Base-by-base conservation (phyloP, 2,888 invertebrate genomes). In the Luperina nickerlii region DNA sequence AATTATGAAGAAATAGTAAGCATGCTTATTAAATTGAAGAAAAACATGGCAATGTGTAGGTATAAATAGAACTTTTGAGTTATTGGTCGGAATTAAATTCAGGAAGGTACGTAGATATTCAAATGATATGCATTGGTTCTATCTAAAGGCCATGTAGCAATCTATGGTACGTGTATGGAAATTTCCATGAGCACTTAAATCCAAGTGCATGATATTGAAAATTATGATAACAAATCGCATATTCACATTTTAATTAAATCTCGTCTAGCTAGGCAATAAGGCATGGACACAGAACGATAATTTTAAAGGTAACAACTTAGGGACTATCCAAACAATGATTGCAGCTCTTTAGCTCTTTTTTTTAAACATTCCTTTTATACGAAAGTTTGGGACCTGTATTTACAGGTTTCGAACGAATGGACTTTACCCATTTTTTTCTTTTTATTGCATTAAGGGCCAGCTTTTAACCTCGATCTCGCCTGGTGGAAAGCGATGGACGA, bases 41-140 rank as follows among this genome's bases (percentile, higher is more conserved):
- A 67, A 15, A 78, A 24, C 15, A 27, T 24, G 42, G 20, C 27
- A 57, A 51, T 48, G 18, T 57, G 7, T 8, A 42, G n/a, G 8
- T 68, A n/a, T 42, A 65, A 45, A 32, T 48, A 32, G 1, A 78
- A 27, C 5, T 18, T 38, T 48, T n/a, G 11, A 66, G n/a, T 67
- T 57, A 32, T 15, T 32, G 24, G 7, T 71, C 18, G 48, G 20
- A 68, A 42, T n/a, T 38, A 20, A 54, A 45, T 27, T 57, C 24
- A 76, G 15, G 32, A 69, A 70, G 2, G 9, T 54, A 63, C 63
- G 48, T 38, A 32, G 9, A 11, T 80, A 83, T 81, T 76, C 76
- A 83, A 83, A 83, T 83, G n/a, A 80, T 83, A 83, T 83, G 76
- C 83, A 83, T 84, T 72, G 63, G 27, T 62, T 60, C 32, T 63